Evolutionary conservation across 1,140 invertebrate genomes (phyloP), one percentile per base, ranked within the genome.

Genomic region (Brachionus rubens): DNA sequence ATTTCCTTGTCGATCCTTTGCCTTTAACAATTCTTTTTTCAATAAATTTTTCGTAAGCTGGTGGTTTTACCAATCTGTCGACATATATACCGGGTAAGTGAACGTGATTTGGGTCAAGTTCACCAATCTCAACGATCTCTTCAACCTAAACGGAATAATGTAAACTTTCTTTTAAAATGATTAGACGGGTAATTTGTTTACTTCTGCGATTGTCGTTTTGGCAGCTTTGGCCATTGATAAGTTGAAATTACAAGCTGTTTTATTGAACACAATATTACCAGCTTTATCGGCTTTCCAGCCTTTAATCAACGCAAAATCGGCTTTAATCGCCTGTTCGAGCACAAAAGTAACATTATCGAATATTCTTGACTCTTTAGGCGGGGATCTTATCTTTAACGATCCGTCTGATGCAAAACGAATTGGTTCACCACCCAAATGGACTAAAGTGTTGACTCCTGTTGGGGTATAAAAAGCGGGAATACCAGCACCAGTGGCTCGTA

Each of bases 401-500:
- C 47, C 70, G 21, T 75, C 48, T 12, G 70, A 54, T 67, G 88
- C 86, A 82, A 98, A 98, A 82, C 96, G 96, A 48, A 99, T 91
- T 4, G 96, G 92, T 2, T 92, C 88, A 28, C 94, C 95, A 30
- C 88, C 96, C 84, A 94, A 89, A 81, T 98, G 93, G 40, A 98
- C 89, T 26, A 98, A 86, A 1, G 97, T 99, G 7, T 94, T 94
- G 83, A 88, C 96, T 0, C 90, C 96, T 28, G 97, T 99, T 0
- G 95, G 91, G n/a, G 96, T 99, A 79, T 90, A 99, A 85, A 99
- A 99, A 1, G 95, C 96, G 26, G 96, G 96, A 78, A 99, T 94
- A 21, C 96, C 97, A 48, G 96, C 94, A 46, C 96, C 96, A 65
- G 94, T 94, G 40, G 93, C 92, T 79, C 95, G 85, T 48, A 98